These are phyloP conservation scores for Meriones unguiculatus DNA, from an alignment of 2,113 vertebrate species.

Conservation along the genomic window DNA sequence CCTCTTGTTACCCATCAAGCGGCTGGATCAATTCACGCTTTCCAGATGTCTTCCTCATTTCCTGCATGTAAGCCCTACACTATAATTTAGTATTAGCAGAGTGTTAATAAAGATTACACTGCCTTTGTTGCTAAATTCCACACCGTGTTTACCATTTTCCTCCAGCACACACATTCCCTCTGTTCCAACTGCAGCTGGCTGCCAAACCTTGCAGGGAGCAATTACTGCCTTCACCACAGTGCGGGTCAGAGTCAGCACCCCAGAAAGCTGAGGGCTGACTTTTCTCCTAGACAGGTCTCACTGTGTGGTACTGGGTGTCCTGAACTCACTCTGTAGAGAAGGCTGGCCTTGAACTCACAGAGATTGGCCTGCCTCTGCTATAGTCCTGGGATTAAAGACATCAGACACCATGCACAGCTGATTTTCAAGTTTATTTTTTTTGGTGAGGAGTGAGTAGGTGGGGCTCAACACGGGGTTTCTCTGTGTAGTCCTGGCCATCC, in stretches of 20 bases:
- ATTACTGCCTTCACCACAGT: conserved; percentile 51
- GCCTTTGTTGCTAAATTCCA: conserved; percentile 79
- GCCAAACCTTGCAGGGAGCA: conserved; percentile 70
- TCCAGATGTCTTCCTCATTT: conserved; percentile 76
- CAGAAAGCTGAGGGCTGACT: conserved; percentile 37
- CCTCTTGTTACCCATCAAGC: conserved; percentile 47
- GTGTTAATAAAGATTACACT: conserved; percentile 78
- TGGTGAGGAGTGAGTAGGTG: background rate
- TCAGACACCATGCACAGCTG: background rate
- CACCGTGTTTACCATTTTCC: conserved; percentile 71
- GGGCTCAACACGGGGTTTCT: background rate
- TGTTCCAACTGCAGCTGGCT: conserved; percentile 74
- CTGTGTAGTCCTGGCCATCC: background rate
- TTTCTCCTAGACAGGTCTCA: background rate
- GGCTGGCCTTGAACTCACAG: background rate
- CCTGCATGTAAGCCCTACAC: conserved; percentile 68
- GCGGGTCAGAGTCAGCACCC: background rate
- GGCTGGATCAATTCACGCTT: conserved; percentile 54
- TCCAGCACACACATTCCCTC: conserved; percentile 77
- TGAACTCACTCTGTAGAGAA: background rate
- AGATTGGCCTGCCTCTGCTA: background rate
- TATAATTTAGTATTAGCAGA: conserved; percentile 82
- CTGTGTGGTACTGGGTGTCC: background rate
- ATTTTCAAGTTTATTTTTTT: background rate
- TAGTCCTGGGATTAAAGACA: background rate